These are phyloP conservation scores for Eledone cirrhosa DNA, from an alignment of 2,888 invertebrate species.

Conservation along the genomic window DNA sequence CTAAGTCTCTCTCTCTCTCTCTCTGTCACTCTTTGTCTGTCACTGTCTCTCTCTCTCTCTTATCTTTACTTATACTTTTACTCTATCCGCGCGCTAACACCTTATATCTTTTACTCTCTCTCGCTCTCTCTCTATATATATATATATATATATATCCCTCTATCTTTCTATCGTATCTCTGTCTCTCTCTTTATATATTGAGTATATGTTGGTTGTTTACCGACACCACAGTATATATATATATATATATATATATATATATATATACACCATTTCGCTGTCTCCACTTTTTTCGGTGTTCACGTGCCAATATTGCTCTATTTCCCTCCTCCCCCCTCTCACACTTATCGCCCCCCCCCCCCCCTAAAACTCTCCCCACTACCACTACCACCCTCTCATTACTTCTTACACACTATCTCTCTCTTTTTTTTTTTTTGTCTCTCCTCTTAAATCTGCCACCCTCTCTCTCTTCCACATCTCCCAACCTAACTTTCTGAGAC, in stretches of 20 bases:
- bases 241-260: too few relatives aligned
- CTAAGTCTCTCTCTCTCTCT: too few relatives aligned
- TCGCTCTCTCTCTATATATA: background rate
- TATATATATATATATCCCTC: too few relatives aligned
- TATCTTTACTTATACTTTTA: background rate
- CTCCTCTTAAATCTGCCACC: background rate
- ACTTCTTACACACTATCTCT: constrained; percentile 13
- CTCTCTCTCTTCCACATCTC: background rate
- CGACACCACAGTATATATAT: too few relatives aligned
- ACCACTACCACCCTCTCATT: background rate
- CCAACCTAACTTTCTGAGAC: background rate
- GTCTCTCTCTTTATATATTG: background rate
- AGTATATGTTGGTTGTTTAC: constrained; percentile 26
- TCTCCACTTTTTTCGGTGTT: constrained; percentile 29
- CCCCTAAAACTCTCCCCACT: background rate
- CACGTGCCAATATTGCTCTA: constrained; percentile 27
- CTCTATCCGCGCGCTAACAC: background rate
- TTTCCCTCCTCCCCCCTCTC: constrained; percentile 17
- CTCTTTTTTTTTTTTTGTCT: background rate
- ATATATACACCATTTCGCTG: constrained; percentile 29
- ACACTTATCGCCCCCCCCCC: background rate
- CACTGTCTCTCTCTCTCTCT: background rate
- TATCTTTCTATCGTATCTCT: background rate
- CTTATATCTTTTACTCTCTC: background rate
- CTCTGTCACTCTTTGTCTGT: too few relatives aligned